Evolutionary conservation across 2,888 invertebrate genomes (phyloP).

Genomic region (Noctua janthe): DNA sequence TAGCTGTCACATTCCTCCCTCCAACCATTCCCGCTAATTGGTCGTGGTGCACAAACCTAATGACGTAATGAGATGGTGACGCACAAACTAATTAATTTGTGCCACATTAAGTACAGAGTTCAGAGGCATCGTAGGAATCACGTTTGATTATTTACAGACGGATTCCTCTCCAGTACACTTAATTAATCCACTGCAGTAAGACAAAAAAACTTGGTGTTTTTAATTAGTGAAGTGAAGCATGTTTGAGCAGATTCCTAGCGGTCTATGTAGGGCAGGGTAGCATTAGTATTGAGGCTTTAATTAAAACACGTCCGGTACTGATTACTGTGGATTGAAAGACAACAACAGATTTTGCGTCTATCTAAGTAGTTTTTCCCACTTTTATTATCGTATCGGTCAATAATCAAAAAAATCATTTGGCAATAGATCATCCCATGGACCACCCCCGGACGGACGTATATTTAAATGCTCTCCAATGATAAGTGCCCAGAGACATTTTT

Average conservation of each 20-base stretch:
- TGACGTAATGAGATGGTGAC: slow-evolving; percentile 54
- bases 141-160: slow-evolving; percentile 36
- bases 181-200: slow-evolving; percentile 43
- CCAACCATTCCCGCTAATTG: slow-evolving; percentile 64
- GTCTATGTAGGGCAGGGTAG: background rate
- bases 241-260: slow-evolving; percentile 15
- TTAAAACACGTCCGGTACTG: slow-evolving; percentile 22
- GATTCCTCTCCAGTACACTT: slow-evolving; percentile 18
- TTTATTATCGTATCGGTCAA: background rate
- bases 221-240: slow-evolving; percentile 50
- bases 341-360: background rate
- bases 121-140: slow-evolving; percentile 4
- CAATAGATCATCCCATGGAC: too few relatives aligned
- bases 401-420: too few relatives aligned
- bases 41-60: slow-evolving; percentile 47
- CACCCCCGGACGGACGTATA: background rate
- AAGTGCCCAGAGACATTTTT: background rate
- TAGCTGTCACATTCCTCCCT: slow-evolving; percentile 27
- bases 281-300: slow-evolving; percentile 22
- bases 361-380: background rate
- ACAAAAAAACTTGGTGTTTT: slow-evolving; percentile 45
- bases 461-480: background rate
- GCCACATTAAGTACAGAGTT: slow-evolving; percentile 7
- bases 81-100: slow-evolving; percentile 57
- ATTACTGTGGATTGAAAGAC: background rate